Percentiles rank a stretch among this genome's conserved stretches.
These are phyloP conservation scores for Oscheius onirici DNA, from an alignment of 2,888 invertebrate species.

Conservation along the genomic window DNA sequence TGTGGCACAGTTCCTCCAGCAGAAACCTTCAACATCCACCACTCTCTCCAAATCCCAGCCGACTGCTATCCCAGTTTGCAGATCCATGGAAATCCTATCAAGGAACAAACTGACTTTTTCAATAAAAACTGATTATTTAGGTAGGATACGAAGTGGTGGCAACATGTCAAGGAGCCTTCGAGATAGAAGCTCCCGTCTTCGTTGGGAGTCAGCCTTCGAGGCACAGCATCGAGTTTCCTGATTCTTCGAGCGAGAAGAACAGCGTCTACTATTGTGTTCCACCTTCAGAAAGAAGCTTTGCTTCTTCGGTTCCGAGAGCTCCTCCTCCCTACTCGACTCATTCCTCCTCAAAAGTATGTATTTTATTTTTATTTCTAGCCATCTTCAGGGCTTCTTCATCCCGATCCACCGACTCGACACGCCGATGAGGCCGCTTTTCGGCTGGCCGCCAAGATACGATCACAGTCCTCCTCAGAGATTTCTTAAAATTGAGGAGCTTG, in stretches of 20 bases:
- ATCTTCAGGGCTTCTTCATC: constrained; percentile 40
- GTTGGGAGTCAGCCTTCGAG: constrained; percentile 35
- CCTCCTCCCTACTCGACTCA: constrained; percentile 49
- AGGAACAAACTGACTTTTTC: neutral
- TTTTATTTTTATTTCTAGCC: neutral
- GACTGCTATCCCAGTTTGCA: constrained; percentile 31
- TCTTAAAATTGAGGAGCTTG: constrained; percentile 49
- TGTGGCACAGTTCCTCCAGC: constrained; percentile 28
- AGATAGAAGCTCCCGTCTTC: constrained; percentile 48
- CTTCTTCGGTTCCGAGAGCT: constrained; percentile 13
- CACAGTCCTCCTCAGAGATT: constrained; percentile 38
- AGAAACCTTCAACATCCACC: constrained; percentile 36
- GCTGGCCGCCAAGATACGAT: constrained; percentile 45
- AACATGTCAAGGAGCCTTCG: constrained; percentile 43
- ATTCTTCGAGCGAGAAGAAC: constrained; percentile 36
- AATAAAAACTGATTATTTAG: constrained; percentile 7
- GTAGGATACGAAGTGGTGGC: constrained; percentile 45
- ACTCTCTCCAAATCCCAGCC: constrained; percentile 23
- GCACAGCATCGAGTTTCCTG: constrained; percentile 39
- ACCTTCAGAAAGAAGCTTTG: constrained; percentile 38
- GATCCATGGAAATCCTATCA: constrained; percentile 28
- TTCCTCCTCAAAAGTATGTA: constrained; percentile 15
- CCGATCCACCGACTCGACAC: constrained; percentile 49
- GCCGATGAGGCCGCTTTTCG: constrained; percentile 43
- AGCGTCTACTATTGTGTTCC: constrained; percentile 44